Evolutionary conservation across 2,797 vertebrate species (phyloP).

Genomic region (Sebastes itinus): DNA sequence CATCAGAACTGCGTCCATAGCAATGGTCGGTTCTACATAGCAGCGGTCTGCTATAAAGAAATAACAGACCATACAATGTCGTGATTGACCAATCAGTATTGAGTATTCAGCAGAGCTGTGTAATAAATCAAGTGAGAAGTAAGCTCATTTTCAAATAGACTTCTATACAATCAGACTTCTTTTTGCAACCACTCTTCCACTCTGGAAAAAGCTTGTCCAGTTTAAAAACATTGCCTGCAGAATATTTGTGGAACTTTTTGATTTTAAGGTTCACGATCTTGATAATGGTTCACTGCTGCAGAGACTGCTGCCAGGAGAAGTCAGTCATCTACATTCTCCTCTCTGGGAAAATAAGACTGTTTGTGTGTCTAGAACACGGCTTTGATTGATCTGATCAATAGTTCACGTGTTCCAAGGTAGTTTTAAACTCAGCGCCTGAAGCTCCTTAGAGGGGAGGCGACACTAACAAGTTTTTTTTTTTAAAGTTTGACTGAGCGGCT

Average conservation of each 20-base stretch:
- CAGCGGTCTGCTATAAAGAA: too few species aligned
- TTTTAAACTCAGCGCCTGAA: constrained; percentile 27
- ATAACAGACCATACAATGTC: too few species aligned
- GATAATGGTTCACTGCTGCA: neutral
- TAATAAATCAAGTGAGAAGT: too few species aligned
- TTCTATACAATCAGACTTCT: neutral
- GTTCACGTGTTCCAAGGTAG: constrained; percentile 45
- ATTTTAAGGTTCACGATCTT: neutral
- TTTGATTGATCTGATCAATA: constrained; percentile 67
- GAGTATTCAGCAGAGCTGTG: too few species aligned
- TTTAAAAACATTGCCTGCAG: neutral
- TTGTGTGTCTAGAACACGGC: constrained; percentile 17
- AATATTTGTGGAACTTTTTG: neutral
- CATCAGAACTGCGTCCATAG: too few species aligned
- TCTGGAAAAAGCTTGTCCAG: neutral
- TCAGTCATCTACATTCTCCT: neutral
- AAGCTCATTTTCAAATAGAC: neutral
- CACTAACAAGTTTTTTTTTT: constrained; percentile 16
- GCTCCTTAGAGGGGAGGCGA: constrained; percentile 16
- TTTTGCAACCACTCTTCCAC: neutral
- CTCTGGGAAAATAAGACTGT: constrained; percentile 8
- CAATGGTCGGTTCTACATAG: too few species aligned
- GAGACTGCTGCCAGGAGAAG: neutral
- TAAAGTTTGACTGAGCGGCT: constrained; percentile 21
- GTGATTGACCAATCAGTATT: too few species aligned